phyloP scores from a whole-genome alignment of 2,888 invertebrate genomes.

The Brachypalpus laphriformis region DNA sequence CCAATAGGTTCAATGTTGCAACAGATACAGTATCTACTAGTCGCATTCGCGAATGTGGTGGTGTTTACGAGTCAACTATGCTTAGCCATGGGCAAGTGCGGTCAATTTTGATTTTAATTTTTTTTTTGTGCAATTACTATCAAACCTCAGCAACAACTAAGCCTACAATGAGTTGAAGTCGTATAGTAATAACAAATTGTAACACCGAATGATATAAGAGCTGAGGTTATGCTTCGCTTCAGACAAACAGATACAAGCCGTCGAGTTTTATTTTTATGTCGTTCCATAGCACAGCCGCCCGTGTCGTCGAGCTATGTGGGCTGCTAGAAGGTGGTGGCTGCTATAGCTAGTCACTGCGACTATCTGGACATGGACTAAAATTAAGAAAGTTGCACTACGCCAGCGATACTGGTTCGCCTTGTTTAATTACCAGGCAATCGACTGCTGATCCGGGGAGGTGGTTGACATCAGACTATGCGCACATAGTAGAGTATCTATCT shows the following conservation, averaged over 20 bases:
- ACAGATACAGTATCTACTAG: constrained; percentile 37
- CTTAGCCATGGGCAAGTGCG: constrained; percentile 54
- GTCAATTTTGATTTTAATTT: constrained; percentile 33
- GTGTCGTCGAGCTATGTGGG: no score
- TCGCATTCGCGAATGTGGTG: constrained; percentile 17
- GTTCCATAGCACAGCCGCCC: constrained; percentile 12
- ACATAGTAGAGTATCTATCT: no score
- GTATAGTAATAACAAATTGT: constrained; percentile 60
- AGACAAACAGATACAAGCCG: constrained; percentile 28
- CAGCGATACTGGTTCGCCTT: constrained; percentile 62
- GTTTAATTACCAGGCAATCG: constrained; percentile 58
- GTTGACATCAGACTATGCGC: constrained; percentile 53
- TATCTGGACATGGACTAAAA: constrained; percentile 48
- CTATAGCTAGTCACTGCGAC: constrained; percentile 17
- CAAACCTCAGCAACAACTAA: background rate
- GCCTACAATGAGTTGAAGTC: constrained; percentile 7
- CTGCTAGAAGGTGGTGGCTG: background rate
- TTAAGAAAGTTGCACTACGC: constrained; percentile 59
- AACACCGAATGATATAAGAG: constrained; percentile 69
- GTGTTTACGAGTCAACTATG: constrained; percentile 1
- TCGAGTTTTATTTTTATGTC: constrained; percentile 4
- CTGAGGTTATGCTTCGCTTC: constrained; percentile 57
- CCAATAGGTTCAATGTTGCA: constrained; percentile 43
- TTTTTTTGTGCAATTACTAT: constrained; percentile 50
- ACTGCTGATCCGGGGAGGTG: constrained; percentile 52